These are phyloP conservation scores for Phoenicopterus ruber DNA, from an alignment of 2,113 vertebrate species.

Conservation along the genomic window DNA sequence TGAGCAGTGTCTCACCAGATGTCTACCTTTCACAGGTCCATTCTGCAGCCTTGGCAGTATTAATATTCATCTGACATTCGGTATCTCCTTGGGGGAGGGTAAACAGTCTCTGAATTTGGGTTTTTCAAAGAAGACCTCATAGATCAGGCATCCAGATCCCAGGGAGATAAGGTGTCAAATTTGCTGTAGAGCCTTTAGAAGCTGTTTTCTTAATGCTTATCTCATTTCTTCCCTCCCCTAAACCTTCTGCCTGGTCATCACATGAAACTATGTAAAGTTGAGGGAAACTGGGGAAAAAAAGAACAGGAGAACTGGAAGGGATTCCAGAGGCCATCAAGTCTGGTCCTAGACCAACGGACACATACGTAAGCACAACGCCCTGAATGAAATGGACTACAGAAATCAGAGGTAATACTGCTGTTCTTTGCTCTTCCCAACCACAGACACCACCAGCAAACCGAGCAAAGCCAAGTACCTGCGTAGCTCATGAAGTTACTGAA, in stretches of 20 bases:
- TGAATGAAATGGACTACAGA: background rate
- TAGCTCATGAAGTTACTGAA: constrained; percentile 99
- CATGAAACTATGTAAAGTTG: background rate
- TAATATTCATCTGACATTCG: background rate
- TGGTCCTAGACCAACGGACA: background rate
- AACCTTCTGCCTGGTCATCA: background rate
- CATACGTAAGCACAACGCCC: background rate
- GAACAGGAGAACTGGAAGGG: background rate
- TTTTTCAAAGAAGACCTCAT: background rate
- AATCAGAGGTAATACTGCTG: background rate
- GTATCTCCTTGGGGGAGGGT: background rate
- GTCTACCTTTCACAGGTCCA: background rate
- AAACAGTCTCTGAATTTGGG: background rate
- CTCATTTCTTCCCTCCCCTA: background rate
- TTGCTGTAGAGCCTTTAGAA: background rate
- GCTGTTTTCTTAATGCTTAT: background rate
- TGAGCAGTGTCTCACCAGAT: background rate
- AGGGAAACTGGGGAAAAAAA: background rate
- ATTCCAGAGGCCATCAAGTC: background rate
- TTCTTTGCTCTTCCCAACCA: background rate
- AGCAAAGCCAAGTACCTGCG: constrained; percentile 77
- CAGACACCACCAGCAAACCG: background rate
- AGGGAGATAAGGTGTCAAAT: background rate
- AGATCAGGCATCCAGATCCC: background rate
- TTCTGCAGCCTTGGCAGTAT: background rate